Conservation (phyloP, 2,888 invertebrate species). For the Tiphia femorata region DNA sequence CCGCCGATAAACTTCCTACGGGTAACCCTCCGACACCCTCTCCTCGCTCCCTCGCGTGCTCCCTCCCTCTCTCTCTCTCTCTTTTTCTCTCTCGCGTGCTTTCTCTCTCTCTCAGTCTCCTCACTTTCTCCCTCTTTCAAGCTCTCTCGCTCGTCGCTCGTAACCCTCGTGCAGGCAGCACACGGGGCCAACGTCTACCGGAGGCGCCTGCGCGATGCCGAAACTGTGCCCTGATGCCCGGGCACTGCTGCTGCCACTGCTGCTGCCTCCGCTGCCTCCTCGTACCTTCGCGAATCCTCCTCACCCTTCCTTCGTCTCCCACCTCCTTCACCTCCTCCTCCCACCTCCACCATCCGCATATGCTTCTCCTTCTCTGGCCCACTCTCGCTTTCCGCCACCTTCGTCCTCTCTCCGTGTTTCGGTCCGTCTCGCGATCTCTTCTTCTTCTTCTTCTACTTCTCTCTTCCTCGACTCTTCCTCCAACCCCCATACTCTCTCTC, state of each 20-base stretch:
- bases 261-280: constrained; percentile 42
- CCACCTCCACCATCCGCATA: background rate
- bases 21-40: constrained; percentile 14
- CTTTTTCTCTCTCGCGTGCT: constrained; percentile 5
- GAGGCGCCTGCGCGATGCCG: constrained; percentile 50
- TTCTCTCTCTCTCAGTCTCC: constrained; percentile 16
- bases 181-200: constrained; percentile 39
- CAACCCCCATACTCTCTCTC: background rate
- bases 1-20: constrained; percentile 36
- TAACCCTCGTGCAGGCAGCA: constrained; percentile 42
- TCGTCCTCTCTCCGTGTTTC: background rate
- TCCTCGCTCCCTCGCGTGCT: constrained; percentile 11
- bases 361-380: constrained; percentile 8
- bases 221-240: constrained; percentile 65
- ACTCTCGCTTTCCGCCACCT: constrained; percentile 1
- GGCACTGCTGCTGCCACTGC: constrained; percentile 52
- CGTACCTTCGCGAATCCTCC: constrained; percentile 46
- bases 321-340: too few relatives aligned
- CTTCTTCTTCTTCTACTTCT: background rate
- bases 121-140: constrained; percentile 3
- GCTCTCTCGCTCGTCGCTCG: too few relatives aligned
- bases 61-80: constrained; percentile 10
- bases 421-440: constrained; percentile 14
- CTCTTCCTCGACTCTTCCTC: background rate
- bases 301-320: constrained; percentile 15